A percentile compares a stretch with the other conserved stretches of the same genome.
phyloP scores from a whole-genome alignment of 2,797 vertebrate genomes.

The Enteromius paludinosus region DNA sequence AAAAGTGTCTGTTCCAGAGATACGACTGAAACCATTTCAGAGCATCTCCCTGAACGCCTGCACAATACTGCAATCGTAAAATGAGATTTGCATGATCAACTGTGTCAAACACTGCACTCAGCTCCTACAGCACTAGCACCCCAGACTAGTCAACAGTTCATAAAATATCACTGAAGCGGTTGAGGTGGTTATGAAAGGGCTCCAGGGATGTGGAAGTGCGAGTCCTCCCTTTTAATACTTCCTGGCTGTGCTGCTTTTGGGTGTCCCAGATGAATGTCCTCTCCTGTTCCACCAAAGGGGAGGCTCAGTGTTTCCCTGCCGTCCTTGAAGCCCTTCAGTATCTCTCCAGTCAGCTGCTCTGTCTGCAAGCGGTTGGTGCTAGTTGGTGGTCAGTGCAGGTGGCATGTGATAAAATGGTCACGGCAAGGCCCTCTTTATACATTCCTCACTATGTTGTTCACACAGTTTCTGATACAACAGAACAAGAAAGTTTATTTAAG shows the following conservation, averaged over 20 bases:
- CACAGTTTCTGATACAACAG: neutral
- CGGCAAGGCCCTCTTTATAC: conserved; percentile 10
- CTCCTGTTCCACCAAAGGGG: conserved; percentile 22
- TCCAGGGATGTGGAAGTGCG: neutral
- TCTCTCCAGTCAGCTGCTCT: neutral
- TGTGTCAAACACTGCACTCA: too few relatives aligned
- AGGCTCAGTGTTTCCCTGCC: conserved; percentile 25
- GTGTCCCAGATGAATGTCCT: conserved; percentile 41
- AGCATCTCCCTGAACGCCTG: too few relatives aligned
- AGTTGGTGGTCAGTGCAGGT: neutral
- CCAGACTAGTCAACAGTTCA: too few relatives aligned
- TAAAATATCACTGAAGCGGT: neutral
- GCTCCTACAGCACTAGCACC: too few relatives aligned
- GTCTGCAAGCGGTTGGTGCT: neutral
- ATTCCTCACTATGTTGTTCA: conserved; percentile 14
- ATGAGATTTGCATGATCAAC: too few relatives aligned
- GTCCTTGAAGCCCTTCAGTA: conserved; percentile 17
- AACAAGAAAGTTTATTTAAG: conserved; percentile 19
- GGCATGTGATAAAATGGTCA: neutral
- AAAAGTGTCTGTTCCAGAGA: too few relatives aligned
- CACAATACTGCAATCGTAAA: too few relatives aligned
- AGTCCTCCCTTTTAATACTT: conserved; percentile 22
- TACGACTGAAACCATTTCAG: too few relatives aligned
- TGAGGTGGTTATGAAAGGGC: conserved; percentile 1
- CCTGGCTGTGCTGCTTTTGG: conserved; percentile 14